Conservation (phyloP, 2,888 invertebrate genomes). For the Hypselothyrea guttata region DNA sequence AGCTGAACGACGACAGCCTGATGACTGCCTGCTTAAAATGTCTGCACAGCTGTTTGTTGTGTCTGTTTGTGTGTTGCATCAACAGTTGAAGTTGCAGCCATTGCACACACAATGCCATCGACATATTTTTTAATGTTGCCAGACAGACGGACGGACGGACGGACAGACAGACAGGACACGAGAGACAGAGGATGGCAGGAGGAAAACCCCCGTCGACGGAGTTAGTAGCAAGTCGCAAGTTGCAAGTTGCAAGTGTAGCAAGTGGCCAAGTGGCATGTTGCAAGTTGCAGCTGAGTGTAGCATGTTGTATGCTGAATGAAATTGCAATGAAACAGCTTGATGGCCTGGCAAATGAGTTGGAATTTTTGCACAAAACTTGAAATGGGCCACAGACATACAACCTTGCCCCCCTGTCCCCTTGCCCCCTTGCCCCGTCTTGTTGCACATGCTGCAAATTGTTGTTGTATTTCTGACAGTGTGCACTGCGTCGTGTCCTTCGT, state of each 20-base stretch:
- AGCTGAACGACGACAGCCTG: constrained; percentile 60
- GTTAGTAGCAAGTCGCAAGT: constrained; percentile 25
- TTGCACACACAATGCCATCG: constrained; percentile 50
- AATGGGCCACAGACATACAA: constrained; percentile 40
- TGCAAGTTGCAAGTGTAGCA: constrained; percentile 17
- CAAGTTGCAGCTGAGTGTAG: constrained; percentile 55
- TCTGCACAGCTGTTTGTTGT: constrained; percentile 71
- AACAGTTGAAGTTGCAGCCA: constrained; percentile 65
- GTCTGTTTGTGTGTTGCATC: constrained; percentile 58
- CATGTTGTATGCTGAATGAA: constrained; percentile 34
- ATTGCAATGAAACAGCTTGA: too few relatives aligned
- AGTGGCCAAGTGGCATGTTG: constrained; percentile 13
- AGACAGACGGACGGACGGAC: constrained; percentile 40
- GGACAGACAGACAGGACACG: constrained; percentile 1
- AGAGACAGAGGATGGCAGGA: neutral
- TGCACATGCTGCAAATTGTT: constrained; percentile 17
- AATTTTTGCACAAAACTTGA: constrained; percentile 39
- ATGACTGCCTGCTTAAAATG: constrained; percentile 71
- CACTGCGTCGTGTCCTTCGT: neutral
- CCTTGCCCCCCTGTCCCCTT: neutral
- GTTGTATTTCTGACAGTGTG: too few relatives aligned
- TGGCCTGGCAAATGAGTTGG: constrained; percentile 11
- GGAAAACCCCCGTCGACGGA: constrained; percentile 31
- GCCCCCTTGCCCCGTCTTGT: neutral
- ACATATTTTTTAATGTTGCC: constrained; percentile 60